phyloP scores from a whole-genome alignment of 1,140 invertebrate genomes.

The Platyscapa corneri region DNA sequence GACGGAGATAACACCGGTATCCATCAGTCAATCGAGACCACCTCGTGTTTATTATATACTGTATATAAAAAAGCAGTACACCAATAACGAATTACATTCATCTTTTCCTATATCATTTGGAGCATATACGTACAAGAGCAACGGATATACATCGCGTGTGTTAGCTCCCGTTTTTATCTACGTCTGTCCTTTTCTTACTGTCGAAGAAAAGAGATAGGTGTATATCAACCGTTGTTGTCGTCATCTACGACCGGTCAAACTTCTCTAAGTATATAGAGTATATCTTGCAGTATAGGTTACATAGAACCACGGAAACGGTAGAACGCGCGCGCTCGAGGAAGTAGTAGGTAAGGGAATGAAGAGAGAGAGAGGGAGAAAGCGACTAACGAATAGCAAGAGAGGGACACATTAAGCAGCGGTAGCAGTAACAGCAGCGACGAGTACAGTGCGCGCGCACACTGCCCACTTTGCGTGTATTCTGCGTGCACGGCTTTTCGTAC shows the following conservation, averaged over 20 bases:
- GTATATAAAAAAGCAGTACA: not conserved
- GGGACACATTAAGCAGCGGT: not conserved
- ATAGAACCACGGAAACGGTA: not conserved
- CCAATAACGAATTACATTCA: too few relatives aligned
- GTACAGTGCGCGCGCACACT: not conserved
- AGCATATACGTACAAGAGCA: not conserved
- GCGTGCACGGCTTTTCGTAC: too few relatives aligned
- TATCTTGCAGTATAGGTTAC: not conserved
- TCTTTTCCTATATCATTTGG: not conserved
- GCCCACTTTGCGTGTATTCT: not conserved
- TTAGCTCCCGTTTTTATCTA: not conserved
- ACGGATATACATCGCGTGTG: not conserved
- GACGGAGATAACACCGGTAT: not conserved
- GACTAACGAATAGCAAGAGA: not conserved
- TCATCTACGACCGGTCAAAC: not conserved
- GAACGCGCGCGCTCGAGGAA: not conserved
- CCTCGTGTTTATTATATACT: not conserved
- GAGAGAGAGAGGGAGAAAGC: not conserved
- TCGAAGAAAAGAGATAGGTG: not conserved
- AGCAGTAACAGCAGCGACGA: not conserved
- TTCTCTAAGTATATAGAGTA: not conserved
- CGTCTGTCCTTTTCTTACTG: not conserved
- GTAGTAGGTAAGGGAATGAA: not conserved
- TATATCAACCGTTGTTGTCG: too few relatives aligned
- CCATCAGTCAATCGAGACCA: not conserved